Evolutionary conservation across 2,797 vertebrate species (phyloP).

Genomic region (Petrocephalus schoutedeni): DNA sequence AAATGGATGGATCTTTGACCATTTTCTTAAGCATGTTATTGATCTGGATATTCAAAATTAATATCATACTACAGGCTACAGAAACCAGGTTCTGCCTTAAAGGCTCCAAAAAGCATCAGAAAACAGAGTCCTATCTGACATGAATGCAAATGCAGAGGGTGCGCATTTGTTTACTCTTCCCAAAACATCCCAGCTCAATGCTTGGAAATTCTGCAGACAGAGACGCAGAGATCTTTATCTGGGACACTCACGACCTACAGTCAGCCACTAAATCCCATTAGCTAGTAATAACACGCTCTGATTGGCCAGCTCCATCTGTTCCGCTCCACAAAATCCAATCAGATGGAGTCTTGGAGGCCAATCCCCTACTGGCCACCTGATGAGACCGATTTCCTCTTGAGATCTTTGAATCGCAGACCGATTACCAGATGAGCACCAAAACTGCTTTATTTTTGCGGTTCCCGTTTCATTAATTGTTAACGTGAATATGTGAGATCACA

Average conservation of each 20-base stretch:
- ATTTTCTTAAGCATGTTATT: background rate
- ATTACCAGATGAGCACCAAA: background rate
- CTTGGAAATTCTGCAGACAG: background rate
- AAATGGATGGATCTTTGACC: background rate
- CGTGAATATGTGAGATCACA: background rate
- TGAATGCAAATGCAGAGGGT: background rate
- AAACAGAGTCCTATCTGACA: background rate
- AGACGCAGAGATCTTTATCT: background rate
- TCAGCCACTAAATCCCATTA: conserved; percentile 7
- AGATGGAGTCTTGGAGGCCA: background rate
- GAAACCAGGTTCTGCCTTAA: background rate
- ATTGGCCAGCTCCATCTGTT: conserved; percentile 9
- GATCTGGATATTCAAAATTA: background rate
- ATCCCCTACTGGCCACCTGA: background rate
- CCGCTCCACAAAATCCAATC: background rate
- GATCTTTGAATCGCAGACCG: background rate
- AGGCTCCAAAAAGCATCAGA: background rate
- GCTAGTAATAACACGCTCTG: background rate
- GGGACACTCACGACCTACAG: background rate
- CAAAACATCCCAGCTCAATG: background rate
- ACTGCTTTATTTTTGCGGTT: background rate
- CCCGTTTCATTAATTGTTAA: background rate
- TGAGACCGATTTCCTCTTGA: background rate
- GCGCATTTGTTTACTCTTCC: background rate
- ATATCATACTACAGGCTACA: background rate